A percentile compares a stretch with the other conserved stretches of the same genome.
phyloP scores from a whole-genome alignment of 2,113 vertebrate species.

The Felis chaus region DNA sequence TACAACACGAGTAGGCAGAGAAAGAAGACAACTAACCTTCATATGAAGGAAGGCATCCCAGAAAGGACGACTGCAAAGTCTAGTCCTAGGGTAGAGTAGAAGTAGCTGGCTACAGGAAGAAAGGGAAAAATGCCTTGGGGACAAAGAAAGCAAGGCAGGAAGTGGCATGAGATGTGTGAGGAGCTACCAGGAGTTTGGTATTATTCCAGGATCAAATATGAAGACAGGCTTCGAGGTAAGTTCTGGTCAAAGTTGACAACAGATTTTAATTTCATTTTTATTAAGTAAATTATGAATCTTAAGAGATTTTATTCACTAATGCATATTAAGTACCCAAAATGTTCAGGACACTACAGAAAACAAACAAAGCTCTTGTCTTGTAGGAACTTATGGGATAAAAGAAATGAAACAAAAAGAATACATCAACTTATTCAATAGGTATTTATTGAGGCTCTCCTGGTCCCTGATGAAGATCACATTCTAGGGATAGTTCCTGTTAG shows the following conservation, averaged over 20 bases:
- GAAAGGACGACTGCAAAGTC: background rate
- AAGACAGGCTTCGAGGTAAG: background rate
- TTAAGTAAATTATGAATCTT: conserved; percentile 19
- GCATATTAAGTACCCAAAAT: conserved; percentile 37
- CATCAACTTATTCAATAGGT: background rate
- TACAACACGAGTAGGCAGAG: background rate
- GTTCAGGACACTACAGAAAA: conserved; percentile 28
- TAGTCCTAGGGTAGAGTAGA: background rate
- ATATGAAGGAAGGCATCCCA: background rate
- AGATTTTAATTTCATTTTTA: conserved; percentile 48
- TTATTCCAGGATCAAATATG: background rate
- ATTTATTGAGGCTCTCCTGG: background rate
- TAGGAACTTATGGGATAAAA: conserved; percentile 25
- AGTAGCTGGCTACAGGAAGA: background rate
- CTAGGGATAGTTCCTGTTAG: background rate
- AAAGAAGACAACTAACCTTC: background rate
- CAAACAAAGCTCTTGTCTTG: background rate
- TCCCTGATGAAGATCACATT: background rate
- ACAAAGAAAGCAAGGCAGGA: background rate
- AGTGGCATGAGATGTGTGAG: background rate
- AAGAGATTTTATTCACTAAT: conserved; percentile 27
- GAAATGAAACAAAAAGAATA: conserved; percentile 41
- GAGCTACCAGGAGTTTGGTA: background rate
- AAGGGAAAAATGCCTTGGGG: background rate
- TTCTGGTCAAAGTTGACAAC: conserved; percentile 28